A percentile compares a stretch with the other conserved stretches of the same genome.
Evolutionary conservation across 2,113 vertebrate genomes (phyloP).

Genomic region (Cervus canadensis): DNA sequence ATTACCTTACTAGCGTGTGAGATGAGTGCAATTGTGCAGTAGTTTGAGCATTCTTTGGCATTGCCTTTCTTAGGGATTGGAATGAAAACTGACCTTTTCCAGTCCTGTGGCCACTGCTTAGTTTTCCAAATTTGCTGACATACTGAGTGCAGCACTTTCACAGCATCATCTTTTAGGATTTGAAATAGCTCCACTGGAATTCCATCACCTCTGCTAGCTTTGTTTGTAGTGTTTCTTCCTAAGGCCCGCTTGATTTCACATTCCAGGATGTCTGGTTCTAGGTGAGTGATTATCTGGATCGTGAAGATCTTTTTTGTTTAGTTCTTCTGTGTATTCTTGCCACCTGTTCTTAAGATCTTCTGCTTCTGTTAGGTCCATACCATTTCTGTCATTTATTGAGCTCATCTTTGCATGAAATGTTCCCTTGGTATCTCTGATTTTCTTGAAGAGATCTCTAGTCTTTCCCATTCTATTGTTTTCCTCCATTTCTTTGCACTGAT

Average conservation of each 20-base stretch:
- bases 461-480: background rate
- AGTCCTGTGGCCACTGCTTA: background rate
- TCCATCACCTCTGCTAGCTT: background rate
- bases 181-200: background rate
- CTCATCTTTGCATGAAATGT: background rate
- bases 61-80: background rate
- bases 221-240: background rate
- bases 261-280: background rate
- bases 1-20: background rate
- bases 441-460: background rate
- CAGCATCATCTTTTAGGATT: background rate
- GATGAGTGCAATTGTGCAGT: background rate
- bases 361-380: background rate
- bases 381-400: background rate
- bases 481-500: background rate
- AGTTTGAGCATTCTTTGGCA: background rate
- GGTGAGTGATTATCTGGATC: background rate
- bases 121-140: background rate
- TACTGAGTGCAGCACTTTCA: background rate
- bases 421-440: background rate
- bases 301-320: background rate
- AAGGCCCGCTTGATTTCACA: background rate
- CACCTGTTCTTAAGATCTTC: background rate
- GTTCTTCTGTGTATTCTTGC: background rate
- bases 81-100: background rate